A percentile compares a stretch with the other conserved stretches of the same genome.
These are phyloP conservation scores for Nanorana parkeri DNA, from an alignment of 2,113 vertebrate genomes.

Conservation along the genomic window DNA sequence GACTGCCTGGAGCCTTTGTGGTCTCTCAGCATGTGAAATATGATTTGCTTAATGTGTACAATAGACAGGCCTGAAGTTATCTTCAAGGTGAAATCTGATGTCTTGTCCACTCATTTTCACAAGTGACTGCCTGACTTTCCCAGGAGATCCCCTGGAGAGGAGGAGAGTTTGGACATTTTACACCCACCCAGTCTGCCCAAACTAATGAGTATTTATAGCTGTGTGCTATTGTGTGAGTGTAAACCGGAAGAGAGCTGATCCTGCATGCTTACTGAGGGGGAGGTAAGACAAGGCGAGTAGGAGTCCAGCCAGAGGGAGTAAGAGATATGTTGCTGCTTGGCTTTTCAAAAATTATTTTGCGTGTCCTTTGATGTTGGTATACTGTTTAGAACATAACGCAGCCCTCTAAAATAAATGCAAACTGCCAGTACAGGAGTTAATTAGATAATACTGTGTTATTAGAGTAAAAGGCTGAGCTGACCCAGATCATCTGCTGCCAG, in stretches of 20 bases:
- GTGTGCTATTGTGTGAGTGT: constrained; percentile 28
- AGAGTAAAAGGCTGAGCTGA: too few relatives aligned
- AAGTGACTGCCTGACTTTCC: background rate
- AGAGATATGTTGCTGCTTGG: background rate
- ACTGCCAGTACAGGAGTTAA: too few relatives aligned
- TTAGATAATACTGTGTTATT: too few relatives aligned
- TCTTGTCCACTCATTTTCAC: constrained; percentile 4
- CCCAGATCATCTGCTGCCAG: too few relatives aligned
- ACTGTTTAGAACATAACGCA: too few relatives aligned
- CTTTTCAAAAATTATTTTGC: too few relatives aligned
- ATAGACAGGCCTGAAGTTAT: constrained; percentile 24
- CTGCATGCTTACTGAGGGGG: constrained; percentile 15
- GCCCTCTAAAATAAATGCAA: too few relatives aligned
- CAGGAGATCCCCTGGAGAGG: constrained; percentile 27
- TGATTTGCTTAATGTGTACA: background rate
- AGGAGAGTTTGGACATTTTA: constrained; percentile 24
- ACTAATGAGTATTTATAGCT: constrained; percentile 52
- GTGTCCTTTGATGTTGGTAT: too few relatives aligned
- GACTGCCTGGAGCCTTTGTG: background rate
- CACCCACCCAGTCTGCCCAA: constrained; percentile 45
- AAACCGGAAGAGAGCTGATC: constrained; percentile 39
- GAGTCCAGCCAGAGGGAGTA: background rate
- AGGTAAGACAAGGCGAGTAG: background rate
- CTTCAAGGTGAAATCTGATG: constrained; percentile 25
- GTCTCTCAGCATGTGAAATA: background rate